These are phyloP conservation scores for Manis javanica DNA, from an alignment of 2,797 vertebrate genomes.

Conservation along the genomic window DNA sequence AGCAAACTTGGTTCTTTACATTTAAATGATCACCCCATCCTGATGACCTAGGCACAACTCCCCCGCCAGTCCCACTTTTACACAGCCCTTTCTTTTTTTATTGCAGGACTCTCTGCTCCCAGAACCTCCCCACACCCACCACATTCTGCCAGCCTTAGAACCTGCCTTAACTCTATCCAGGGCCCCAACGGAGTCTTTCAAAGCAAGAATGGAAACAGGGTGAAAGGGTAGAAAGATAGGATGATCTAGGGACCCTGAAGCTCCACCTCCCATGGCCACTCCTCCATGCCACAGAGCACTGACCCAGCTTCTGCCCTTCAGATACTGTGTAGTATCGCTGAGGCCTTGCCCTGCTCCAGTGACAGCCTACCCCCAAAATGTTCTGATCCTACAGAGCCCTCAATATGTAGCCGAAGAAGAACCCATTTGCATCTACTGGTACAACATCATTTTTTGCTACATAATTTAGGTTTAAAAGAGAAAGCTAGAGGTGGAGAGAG, in stretches of 20 bases:
- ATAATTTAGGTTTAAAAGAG: background rate
- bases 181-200: background rate
- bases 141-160: background rate
- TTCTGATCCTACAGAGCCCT: background rate
- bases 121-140: background rate
- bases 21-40: background rate
- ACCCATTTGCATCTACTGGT: background rate
- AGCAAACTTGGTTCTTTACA: background rate
- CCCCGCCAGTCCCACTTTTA: background rate
- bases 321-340: no score
- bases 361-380: background rate
- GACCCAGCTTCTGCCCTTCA: no score
- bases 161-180: background rate
- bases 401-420: background rate
- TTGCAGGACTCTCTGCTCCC: background rate
- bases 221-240: background rate
- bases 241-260: background rate
- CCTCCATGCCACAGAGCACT: background rate
- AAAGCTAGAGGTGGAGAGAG: background rate
- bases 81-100: background rate
- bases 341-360: background rate
- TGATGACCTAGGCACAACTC: background rate
- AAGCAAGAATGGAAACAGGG: background rate
- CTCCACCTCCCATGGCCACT: background rate
- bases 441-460: background rate